Evolutionary conservation across 1,140 invertebrate species (phyloP).

Genomic region (Paracyclopina nana): DNA sequence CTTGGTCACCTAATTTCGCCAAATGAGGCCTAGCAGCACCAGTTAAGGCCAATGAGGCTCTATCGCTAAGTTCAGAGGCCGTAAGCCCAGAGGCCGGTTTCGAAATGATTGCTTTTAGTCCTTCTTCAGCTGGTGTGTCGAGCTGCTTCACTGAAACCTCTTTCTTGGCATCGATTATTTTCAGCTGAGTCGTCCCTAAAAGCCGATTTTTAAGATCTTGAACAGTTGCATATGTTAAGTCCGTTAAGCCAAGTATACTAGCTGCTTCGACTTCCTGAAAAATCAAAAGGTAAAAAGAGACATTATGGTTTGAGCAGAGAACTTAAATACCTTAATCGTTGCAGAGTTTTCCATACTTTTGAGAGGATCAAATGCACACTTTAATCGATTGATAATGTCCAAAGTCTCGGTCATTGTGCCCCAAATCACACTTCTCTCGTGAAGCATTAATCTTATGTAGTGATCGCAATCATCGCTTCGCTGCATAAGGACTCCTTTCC

Average conservation of each 20-base stretch:
- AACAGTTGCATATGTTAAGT: not conserved
- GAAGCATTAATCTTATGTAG: constrained; percentile 17
- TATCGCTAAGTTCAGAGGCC: not conserved
- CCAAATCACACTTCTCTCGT: constrained; percentile 8
- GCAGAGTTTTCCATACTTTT: not conserved
- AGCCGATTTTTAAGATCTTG: not conserved
- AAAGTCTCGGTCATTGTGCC: not conserved
- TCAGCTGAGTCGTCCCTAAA: not conserved
- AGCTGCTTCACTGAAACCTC: not conserved
- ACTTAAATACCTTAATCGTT: no score
- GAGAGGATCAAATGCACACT: constrained; percentile 1
- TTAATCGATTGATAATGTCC: not conserved
- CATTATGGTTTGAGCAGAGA: no score
- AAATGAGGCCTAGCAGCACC: not conserved
- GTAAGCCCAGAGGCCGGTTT: not conserved
- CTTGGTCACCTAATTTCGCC: not conserved
- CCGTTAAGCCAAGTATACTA: not conserved
- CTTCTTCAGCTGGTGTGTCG: not conserved
- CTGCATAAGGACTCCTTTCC: constrained; percentile 45
- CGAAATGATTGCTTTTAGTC: not conserved
- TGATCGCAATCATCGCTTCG: constrained; percentile 25
- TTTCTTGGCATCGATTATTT: not conserved
- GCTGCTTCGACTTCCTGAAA: not conserved
- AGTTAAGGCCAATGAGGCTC: not conserved
- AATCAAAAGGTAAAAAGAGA: no score